Base-by-base conservation (phyloP, 1,140 invertebrate species). In the Drosophila takahashii region DNA sequence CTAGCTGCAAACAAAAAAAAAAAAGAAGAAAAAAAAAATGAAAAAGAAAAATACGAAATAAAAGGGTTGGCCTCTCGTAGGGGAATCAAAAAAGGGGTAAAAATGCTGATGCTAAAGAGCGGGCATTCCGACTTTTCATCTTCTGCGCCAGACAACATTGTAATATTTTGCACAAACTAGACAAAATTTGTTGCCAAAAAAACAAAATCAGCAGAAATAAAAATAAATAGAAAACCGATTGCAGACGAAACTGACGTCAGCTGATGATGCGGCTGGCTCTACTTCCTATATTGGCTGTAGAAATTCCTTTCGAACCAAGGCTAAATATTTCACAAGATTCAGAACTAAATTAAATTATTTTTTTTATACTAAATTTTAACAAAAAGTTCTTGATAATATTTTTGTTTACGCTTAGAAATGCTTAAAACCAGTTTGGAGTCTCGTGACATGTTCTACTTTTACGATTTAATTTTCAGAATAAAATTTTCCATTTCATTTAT, bases 111-210 rank as follows among this genome's bases (percentile, higher is more conserved):
- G 29, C 39, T 8, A 27, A 29, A 44, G 26, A 42, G 36, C 34
- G 48, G 65, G 27, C 44, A 32, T 65, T 48, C 41, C 41, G 41
- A 69, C 66, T 56, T 48, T 70, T 70, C 64, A 54, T 54, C 66
- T 67, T 73, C 29, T 51, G 66, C 54, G 54, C 41, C 50, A 56
- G 50, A 74, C 52, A 75, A 64, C 71, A 65, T 72, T 66, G 72
- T 75, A 75, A 75, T 75, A 74, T 74, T 75, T 74, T 73, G 52
- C 67, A 70, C 66, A 59, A 72, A 71, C 69, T 72, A 70, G 66
- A 69, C 66, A 18, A 45, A 52, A 74, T 54, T 27, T 64, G 58
- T 52, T 47, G 47, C 57, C 69, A 39, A 52, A 72, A 71, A 72
- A 58, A 39, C 37, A 44, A 27, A 32, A 22, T 16, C 57, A 47